Evolutionary conservation across 1,140 invertebrate genomes (phyloP), one percentile per base, ranked within the genome.

Genomic region (Linepithema humile): DNA sequence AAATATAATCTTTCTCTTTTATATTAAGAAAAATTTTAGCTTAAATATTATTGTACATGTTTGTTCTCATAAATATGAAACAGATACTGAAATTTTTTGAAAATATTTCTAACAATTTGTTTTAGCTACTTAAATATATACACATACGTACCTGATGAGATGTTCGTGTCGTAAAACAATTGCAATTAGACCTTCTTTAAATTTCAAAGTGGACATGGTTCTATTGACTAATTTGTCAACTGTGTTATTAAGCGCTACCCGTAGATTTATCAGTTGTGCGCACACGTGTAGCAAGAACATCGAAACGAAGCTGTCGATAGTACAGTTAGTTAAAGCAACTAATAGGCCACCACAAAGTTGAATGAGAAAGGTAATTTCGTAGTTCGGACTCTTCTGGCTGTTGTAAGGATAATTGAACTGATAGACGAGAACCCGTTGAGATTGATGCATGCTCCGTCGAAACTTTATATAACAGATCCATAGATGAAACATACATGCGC

Each of bases 281-380:
- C 87, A 89, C 0, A 87, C 17, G 57, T 92, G 90, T 23, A 91
- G 48, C 10, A 92, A 62, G 2, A 92, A 40, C 67, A 89, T 88
- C 1, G 84, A 80, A 6, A 91, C 67, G 3, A 92, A 87, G 7
- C 75, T 88, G 20, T 91, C 89, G 0, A 78, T 3, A 0, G 35
- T 15, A 7, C 7, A 40, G 1, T 15, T 67, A 20, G 15, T 5
- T 0, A 67, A 0, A 10, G 23, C 32, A 3, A 10, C 1, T 0
- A 1, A 40, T 5, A 0, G 0, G 6, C 12, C 60, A 5, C 20
- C 15, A 0, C 1, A 20, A 0, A 67, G 0, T 89, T 95, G 95
- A 38, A 93, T 92, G 0, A 89, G 5, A 83, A 93, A 95, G 0
- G 93, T 95, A 4, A 95, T 64, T 84, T 95, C 93, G 69, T 94